Evolutionary conservation across 2,113 vertebrate species (phyloP).

Genomic region (Sitta europaea): DNA sequence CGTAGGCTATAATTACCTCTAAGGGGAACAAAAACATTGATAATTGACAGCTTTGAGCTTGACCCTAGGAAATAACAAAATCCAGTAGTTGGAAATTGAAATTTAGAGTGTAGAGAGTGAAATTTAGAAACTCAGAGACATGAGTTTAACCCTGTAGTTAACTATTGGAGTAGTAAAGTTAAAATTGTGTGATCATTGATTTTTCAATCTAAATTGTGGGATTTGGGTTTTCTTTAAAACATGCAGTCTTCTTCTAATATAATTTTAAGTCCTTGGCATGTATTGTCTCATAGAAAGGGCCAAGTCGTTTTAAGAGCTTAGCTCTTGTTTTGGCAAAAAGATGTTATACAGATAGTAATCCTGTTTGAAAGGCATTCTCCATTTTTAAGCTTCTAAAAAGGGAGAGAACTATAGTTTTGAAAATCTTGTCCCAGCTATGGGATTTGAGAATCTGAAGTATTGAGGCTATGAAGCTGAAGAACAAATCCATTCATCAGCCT

Average conservation of each 20-base stretch:
- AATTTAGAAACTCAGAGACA: background rate
- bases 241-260: background rate
- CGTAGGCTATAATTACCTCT: background rate
- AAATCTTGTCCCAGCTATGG: background rate
- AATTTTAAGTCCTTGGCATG: background rate
- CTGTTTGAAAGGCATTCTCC: background rate
- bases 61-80: conserved; percentile 45
- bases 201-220: background rate
- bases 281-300: background rate
- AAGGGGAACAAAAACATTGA: conserved; percentile 30
- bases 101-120: background rate
- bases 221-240: background rate
- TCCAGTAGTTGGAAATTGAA: background rate
- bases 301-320: background rate
- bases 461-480: background rate
- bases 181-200: background rate
- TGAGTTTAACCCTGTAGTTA: background rate
- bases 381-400: background rate
- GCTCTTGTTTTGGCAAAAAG: background rate
- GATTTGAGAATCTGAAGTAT: background rate
- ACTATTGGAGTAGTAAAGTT: background rate
- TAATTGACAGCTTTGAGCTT: conserved; percentile 46
- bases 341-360: background rate
- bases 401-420: background rate
- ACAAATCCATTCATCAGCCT: background rate